Percentiles rank a stretch among this genome's conserved stretches.
Conservation (phyloP, 2,888 invertebrate species). For the Nephrocerus scutellatus region DNA sequence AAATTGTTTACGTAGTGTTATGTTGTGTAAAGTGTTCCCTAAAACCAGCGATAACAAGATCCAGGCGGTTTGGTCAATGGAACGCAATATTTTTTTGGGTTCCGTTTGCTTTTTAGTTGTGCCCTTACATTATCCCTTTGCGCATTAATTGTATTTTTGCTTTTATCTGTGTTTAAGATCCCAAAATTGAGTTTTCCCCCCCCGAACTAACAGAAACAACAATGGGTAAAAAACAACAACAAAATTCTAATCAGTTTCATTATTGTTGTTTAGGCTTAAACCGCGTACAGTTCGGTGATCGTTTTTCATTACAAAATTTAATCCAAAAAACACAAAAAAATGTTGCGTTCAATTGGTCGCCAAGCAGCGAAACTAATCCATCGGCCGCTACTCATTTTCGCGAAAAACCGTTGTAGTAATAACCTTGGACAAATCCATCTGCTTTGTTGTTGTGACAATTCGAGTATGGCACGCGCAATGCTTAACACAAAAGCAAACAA, state of each 20-base stretch:
- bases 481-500: conserved; percentile 27
- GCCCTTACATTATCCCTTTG: conserved; percentile 15
- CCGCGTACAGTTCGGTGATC: conserved; percentile 1
- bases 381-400: conserved; percentile 12
- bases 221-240: conserved; percentile 17
- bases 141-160: conserved; percentile 1
- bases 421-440: too few relatives aligned
- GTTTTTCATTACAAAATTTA: conserved; percentile 6
- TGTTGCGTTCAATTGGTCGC: conserved; percentile 45
- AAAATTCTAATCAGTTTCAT: conserved; percentile 40
- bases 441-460: conserved; percentile 2
- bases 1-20: too few relatives aligned
- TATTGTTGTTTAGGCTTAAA: conserved; percentile 43
- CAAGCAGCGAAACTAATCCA: conserved; percentile 28
- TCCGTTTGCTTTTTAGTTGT: conserved; percentile 7
- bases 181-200: too few relatives aligned
- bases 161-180: conserved; percentile 19
- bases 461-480: conserved; percentile 1
- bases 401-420: too few relatives aligned
- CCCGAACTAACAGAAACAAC: conserved; percentile 16
- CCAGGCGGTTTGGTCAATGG: conserved; percentile 29
- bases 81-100: conserved; percentile 31
- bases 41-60: too few relatives aligned
- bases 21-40: too few relatives aligned
- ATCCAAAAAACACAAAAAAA: conserved; percentile 27